Base-by-base conservation (phyloP, 2,888 invertebrate species). In the Papilio demoleus region DNA sequence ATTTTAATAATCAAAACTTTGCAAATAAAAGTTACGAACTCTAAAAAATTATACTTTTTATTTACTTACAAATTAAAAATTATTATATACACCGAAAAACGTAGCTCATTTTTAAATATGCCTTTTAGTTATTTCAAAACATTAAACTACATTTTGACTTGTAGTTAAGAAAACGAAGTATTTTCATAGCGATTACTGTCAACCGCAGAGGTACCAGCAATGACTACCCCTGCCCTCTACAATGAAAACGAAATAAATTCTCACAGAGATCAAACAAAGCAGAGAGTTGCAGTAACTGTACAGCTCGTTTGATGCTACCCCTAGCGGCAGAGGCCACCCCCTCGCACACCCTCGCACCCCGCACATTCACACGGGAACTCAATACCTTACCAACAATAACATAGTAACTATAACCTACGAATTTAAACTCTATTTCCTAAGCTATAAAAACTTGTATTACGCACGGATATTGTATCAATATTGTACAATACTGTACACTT, bases 311-410 rank as follows among this genome's bases (percentile, higher is more conserved):
- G 65, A 59, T 67, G 67, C 71, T 72, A 71, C 70, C 73, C 70
- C 71, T 68, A 19, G 34, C 14, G 17, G 40, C 17, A 40, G n/a
- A n/a, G 8, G 36, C 58, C 58, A 59, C 58, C 36, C 58, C 58
- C 53, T 53, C 53, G 53, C 40, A 70, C 72, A 77, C 71, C 70
- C 79, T 70, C 72, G 77, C 71, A 70, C 79, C 73, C 70, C 79
- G 76, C 76, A 36, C 76, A 79, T 82, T 88, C 88, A 88, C 88
- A 88, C 85, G 88, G 88, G 88, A 88, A 88, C 82, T 47, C 53
- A 65, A 50, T 56, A 56, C 56, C 50, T 56, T 17, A 53, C 47
- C 31, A 34, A 61, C 8, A 19, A 12, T 19, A 38, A 34, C n/a
- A 11, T n/a, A 12, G 27, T 14, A 27, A 27, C n/a, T 8, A n/a